Base-by-base conservation (phyloP, 2,888 invertebrate genomes). In the Trachelus stipa region DNA sequence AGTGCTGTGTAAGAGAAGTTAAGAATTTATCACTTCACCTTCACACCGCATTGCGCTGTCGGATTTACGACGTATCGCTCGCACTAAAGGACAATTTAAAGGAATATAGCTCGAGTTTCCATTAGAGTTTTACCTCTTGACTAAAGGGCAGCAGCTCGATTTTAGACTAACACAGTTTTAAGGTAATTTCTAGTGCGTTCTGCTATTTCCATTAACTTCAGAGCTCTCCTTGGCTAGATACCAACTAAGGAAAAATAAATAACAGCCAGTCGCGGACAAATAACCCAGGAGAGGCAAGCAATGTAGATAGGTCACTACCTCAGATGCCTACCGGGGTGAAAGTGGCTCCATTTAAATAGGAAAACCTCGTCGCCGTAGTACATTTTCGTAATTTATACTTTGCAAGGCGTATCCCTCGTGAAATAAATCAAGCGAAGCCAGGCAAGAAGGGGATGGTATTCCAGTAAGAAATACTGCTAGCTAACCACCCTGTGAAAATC, bases 341-440 rank as follows among this genome's bases (percentile, higher is more conserved):
- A 33, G 33, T 33, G 71, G 71, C 4, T 31, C 33, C 31, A 71
- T 71, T 71, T 71, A 71, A 71, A 71, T 71, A 71, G 31, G 30
- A 71, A 71, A 71, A 71, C 31, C 71, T 71, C 71, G 30, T 71
- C 40, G 40, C 33, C 71, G 31, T 34, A 33, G 31, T 71, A 71
- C 31, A 71, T 34, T 71, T 71, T 71, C 71, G 71, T 31, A 71
- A 71, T 71, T 71, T 71, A 71, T 71, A 56, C 40, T 56, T 56
- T 56, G 40, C 40, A 56, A 56, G 40, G 40, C 40, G 71, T 71
- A 15, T 34, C 71, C 33, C 31, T 15, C 71, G 71, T 34, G 71
- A 71, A 33, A 30, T 71, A 71, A 71, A 71, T 71, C 71, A 71
- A 31, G 31, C 31, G 71, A 15, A 71, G 6, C 12, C 15, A 15